A percentile compares a stretch with the other conserved stretches of the same genome.
phyloP scores from a whole-genome alignment of 1,140 invertebrate species.

The Drosophila teissieri region DNA sequence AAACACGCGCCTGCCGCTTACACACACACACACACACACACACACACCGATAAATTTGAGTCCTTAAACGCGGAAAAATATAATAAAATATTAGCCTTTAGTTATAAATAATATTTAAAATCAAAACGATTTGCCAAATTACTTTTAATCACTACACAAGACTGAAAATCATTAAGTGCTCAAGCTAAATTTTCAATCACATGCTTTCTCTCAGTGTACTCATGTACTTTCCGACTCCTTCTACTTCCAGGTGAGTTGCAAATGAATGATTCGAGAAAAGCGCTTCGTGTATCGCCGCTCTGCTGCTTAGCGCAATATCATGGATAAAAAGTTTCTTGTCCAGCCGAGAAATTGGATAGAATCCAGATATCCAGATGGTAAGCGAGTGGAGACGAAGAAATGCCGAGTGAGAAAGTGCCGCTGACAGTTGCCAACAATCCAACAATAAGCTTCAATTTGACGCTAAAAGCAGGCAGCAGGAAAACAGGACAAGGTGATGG shows the following conservation, averaged over 20 bases:
- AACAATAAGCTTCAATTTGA: slow-evolving; percentile 62
- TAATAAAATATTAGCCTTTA: too few relatives aligned
- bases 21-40: slow-evolving; percentile 23
- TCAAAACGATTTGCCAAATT: too few relatives aligned
- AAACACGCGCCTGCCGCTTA: slow-evolving; percentile 58
- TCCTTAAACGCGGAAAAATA: not conserved
- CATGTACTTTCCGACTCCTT: slow-evolving; percentile 28
- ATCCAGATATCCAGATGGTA: not conserved
- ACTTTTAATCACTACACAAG: too few relatives aligned
- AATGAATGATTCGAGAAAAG: slow-evolving; percentile 34
- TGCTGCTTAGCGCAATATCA: slow-evolving; percentile 42
- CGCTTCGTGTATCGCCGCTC: slow-evolving; percentile 6
- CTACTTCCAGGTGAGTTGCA: slow-evolving; percentile 72
- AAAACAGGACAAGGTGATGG: slow-evolving; percentile 12
- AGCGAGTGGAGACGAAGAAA: not conserved
- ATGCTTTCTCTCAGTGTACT: slow-evolving; percentile 11
- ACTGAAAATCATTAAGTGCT: too few relatives aligned
- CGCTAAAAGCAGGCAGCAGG: slow-evolving; percentile 7
- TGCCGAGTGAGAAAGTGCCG: slow-evolving; percentile 6
- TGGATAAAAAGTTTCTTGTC: slow-evolving; percentile 28
- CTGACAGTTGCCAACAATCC: slow-evolving; percentile 25
- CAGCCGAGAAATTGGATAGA: not conserved
- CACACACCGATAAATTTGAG: slow-evolving; percentile 22
- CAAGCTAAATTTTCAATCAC: too few relatives aligned
- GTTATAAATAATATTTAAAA: too few relatives aligned